Evolutionary conservation across 2,888 invertebrate species (phyloP), one percentile per base, ranked within the genome.

Genomic region (Drosophila recens): DNA sequence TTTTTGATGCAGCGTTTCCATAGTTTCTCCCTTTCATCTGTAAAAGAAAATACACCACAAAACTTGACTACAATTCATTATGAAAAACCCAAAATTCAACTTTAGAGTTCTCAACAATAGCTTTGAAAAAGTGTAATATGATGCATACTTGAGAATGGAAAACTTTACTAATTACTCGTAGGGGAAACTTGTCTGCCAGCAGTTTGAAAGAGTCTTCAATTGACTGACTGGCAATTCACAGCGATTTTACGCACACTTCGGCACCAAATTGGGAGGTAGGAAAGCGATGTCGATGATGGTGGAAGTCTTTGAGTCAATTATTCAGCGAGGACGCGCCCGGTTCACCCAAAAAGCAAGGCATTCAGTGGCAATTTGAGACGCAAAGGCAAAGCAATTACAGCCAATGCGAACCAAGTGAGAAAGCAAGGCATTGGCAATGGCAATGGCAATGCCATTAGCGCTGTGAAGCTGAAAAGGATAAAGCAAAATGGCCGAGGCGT

Each of bases 151-250:
- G 9, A 36, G 52, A 58, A 61, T 63, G 33, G 9, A 66, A 63
- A 87, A 83, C 67, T 75, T 80, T 70, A 45, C 54, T 71, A 80
- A 74, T 69, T 66, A 63, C 68, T 70, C 62, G 43, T 57, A 64
- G 27, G 33, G 17, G 34, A 61, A 81, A 58, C n/a, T 59, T 38
- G 6, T 5, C 1, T 11, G 36, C 2, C 34, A n/a, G 36, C 42
- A 49, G 61, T 15, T 62, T 15, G 4, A 51, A 38, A 34, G 33
- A 15, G 9, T n/a, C 13, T 56, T 45, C 15, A 42, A 57, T 53
- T 49, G 20, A 45, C n/a, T 42, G 34, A 66, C 20, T 62, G 20
- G 23, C 43, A 34, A 40, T 49, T 62, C 20, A 17, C 17, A 23
- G 42, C 15, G 40, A 48, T 45, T 63, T 36, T 33, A 61, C 49